Base-by-base conservation (phyloP, 2,888 invertebrate genomes). In the Metellina segmentata region DNA sequence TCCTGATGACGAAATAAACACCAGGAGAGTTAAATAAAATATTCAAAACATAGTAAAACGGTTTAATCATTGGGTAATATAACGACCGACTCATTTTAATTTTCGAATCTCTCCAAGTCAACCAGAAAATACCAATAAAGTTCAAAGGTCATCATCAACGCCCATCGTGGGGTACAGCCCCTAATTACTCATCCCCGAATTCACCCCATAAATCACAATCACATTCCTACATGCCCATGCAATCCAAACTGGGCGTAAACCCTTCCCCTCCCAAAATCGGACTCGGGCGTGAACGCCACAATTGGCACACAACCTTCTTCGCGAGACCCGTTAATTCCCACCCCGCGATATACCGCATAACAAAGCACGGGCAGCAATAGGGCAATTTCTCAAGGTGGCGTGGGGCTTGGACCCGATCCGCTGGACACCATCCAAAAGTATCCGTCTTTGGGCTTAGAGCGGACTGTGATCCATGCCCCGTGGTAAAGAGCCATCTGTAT, bases 401-500 rank as follows among this genome's bases (percentile, higher is more conserved):
- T 34, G 4, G 34, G 4, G 49, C n/a, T 69, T n/a, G 16, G 16
- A 1, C 51, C 49, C 77, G 16, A 20, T 7, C 6, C 61, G 53
- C 83, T 83, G 83, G 83, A 71, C 34, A n/a, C n/a, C 52, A 19
- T 83, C 83, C 83, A 83, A 83, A 69, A 79, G 20, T 79, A 78
- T 78, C 51, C 51, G 53, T 79, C 79, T 61, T 79, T 34, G 13
- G 79, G 79, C 79, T 61, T 61, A 61, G 34, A 19, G 48, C 16
- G 70, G 82, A 49, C 51, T 20, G 52, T 71, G 83, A 83, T 83
- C 53, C 11, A 13, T 71, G 19, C n/a, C 20, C 11, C 51, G 51
- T 16, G 52, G 53, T 61, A 53, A 83, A 83, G 20, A 74, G 49
- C 74, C 83, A 74, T 83, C 83, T 83, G 53, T 74, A 53, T n/a